Percentiles rank a stretch among this genome's conserved stretches.
Conservation (phyloP, 2,797 vertebrate species). For the Spea hammondii region DNA sequence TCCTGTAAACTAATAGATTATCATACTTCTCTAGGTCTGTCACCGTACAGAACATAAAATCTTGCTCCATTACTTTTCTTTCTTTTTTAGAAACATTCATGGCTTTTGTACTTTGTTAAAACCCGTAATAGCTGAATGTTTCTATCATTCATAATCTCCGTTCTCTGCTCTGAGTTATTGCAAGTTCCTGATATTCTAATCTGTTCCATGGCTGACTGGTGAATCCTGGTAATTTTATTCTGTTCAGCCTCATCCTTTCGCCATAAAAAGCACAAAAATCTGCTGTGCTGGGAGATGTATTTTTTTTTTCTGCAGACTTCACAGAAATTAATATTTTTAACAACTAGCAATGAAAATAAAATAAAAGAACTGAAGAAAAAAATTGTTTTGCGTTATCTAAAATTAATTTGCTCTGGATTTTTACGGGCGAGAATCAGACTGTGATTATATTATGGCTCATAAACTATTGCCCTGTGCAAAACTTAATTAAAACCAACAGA, state of each 20-base stretch:
- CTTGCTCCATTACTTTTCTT: background rate
- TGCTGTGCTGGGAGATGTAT: conserved; percentile 9
- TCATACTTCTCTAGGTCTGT: too few relatives aligned
- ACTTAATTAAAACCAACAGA: conserved; percentile 53
- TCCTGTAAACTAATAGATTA: too few relatives aligned
- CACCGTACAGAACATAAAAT: background rate
- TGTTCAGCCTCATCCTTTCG: conserved; percentile 34
- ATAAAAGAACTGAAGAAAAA: conserved; percentile 41
- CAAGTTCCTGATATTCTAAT: conserved; percentile 33
- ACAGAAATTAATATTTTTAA: conserved; percentile 52
- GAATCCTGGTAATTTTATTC: conserved; percentile 38
- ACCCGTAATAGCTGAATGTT: background rate
- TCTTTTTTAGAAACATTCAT: background rate
- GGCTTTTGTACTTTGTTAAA: too few relatives aligned
- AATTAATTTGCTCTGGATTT: conserved; percentile 51
- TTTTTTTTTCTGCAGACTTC: conserved; percentile 39
- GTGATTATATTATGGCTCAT: conserved; percentile 45
- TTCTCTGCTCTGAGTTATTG: conserved; percentile 9
- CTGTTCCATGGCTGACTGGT: conserved; percentile 26
- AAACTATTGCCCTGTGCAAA: conserved; percentile 53
- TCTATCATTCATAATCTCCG: conserved; percentile 5
- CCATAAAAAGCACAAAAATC: conserved; percentile 43
- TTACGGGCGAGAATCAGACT: conserved; percentile 43
- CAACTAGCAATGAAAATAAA: conserved; percentile 42
- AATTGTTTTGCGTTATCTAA: conserved; percentile 48